These are phyloP conservation scores for Alosa alosa DNA, from an alignment of 2,113 vertebrate species.

Conservation along the genomic window DNA sequence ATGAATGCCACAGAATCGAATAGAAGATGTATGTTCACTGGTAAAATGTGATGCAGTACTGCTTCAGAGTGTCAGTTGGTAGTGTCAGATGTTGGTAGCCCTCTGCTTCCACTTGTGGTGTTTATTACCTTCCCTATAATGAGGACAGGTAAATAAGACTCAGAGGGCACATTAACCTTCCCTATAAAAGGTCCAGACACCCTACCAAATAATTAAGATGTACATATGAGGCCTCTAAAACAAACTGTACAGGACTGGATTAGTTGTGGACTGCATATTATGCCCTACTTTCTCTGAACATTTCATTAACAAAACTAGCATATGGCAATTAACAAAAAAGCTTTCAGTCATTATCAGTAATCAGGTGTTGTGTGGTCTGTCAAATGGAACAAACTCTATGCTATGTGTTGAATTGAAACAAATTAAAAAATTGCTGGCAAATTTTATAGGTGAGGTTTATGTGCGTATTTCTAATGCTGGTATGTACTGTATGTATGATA, in stretches of 20 bases:
- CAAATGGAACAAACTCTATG: background rate
- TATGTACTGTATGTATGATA: background rate
- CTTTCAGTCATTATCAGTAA: background rate
- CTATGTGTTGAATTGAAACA: background rate
- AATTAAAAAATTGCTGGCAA: background rate
- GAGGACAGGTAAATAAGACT: conserved; percentile 1
- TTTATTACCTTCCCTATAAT: background rate
- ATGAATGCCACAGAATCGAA: too few species aligned
- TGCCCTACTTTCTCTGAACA: background rate
- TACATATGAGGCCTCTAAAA: background rate
- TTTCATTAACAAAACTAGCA: background rate
- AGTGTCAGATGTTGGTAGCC: background rate
- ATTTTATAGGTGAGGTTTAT: background rate
- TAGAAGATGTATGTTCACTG: background rate
- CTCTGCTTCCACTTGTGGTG: background rate
- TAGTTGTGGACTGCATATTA: background rate
- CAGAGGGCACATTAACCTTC: background rate
- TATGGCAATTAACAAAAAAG: background rate
- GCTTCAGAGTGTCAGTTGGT: background rate
- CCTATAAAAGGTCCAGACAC: background rate
- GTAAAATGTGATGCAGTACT: background rate
- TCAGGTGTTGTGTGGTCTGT: background rate
- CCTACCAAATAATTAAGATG: background rate
- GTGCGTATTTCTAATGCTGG: background rate
- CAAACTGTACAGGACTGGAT: background rate